Evolutionary conservation across 2,888 invertebrate species (phyloP).

Genomic region (Pediacus dermestoides): DNA sequence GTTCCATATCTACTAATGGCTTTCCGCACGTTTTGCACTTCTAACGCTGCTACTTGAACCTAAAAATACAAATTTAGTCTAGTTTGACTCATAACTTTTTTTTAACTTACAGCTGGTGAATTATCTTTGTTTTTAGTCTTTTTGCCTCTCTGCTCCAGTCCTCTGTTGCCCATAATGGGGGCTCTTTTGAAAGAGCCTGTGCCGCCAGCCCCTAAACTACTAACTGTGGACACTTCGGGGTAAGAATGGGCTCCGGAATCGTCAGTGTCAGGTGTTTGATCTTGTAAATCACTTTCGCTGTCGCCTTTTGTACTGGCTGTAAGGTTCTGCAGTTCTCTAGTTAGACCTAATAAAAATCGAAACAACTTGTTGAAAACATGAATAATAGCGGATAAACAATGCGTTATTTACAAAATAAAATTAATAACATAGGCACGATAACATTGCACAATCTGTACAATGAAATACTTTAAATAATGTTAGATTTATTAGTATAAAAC

Average conservation of each 20-base stretch:
- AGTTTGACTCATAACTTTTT: no score
- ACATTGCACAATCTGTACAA: no score
- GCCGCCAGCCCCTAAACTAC: constrained; percentile 48
- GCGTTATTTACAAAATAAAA: no score
- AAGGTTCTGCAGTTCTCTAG: constrained; percentile 51
- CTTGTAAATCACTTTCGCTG: constrained; percentile 68
- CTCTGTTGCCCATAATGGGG: constrained; percentile 60
- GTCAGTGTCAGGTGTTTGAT: constrained; percentile 72
- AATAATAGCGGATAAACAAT: neutral
- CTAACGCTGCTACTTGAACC: constrained; percentile 86
- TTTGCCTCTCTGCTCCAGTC: constrained; percentile 60
- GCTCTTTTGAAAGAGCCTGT: constrained; percentile 57
- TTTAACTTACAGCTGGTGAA: constrained; percentile 41
- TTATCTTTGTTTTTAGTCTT: constrained; percentile 53
- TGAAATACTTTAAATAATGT: no score
- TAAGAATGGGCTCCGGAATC: constrained; percentile 60
- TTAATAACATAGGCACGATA: no score
- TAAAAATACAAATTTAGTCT: constrained; percentile 40
- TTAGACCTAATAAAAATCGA: constrained; percentile 42
- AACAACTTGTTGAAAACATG: constrained; percentile 9
- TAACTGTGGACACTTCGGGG: constrained; percentile 50
- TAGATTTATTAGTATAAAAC: no score
- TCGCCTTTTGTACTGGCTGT: constrained; percentile 54
- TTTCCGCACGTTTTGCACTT: constrained; percentile 92
- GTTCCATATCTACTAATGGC: constrained; percentile 96